phyloP scores from a whole-genome alignment of 64 coral and sea anemone species.

The Trachythela sp. region DNA sequence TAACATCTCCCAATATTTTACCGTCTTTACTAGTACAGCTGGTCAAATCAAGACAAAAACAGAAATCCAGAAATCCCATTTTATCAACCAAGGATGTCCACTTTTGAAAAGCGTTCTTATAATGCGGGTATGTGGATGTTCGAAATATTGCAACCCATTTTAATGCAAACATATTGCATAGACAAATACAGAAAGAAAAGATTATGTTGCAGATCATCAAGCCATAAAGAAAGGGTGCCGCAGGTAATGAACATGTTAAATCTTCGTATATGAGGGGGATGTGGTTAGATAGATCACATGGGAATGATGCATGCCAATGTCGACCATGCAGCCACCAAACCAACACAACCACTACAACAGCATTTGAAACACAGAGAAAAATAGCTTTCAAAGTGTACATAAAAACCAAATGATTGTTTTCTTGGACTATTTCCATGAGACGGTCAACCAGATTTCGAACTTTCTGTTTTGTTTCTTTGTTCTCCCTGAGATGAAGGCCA shows the following conservation, averaged over 20 bases:
- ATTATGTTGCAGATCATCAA: slow-evolving; percentile 11
- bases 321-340: background rate
- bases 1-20: background rate
- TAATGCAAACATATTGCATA: background rate
- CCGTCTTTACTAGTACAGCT: slow-evolving; percentile 4
- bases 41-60: slow-evolving; percentile 1
- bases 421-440: background rate
- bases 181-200: background rate
- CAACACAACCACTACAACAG: background rate
- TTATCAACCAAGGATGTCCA: background rate
- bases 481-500: background rate
- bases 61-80: background rate
- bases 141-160: background rate
- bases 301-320: slow-evolving; percentile 9
- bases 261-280: background rate
- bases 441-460: background rate
- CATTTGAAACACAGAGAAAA: background rate
- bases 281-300: background rate
- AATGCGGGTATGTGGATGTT: background rate
- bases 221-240: background rate
- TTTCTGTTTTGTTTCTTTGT: background rate
- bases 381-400: background rate
- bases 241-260: background rate
- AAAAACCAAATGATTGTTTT: background rate
- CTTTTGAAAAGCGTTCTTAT: background rate